Conservation (phyloP, 1,140 invertebrate genomes). For the Eueides isabella region DNA sequence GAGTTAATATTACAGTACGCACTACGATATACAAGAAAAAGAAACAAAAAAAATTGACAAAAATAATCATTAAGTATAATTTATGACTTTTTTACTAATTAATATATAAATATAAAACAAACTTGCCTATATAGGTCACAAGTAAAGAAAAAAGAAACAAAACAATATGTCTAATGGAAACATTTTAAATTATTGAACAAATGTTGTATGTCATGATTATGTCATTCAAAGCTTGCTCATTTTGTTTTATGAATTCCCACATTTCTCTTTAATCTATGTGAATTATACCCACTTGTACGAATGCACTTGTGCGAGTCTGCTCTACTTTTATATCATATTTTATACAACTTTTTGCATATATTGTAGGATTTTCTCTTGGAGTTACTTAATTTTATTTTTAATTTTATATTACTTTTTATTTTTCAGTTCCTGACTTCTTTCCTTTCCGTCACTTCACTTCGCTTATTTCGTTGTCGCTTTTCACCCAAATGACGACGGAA, state of each 20-base stretch:
- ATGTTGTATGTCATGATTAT: slow-evolving; percentile 17
- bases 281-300: slow-evolving; percentile 36
- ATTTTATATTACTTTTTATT: not conserved
- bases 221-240: slow-evolving; percentile 26
- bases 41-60: too few relatives aligned
- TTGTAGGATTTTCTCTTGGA: not conserved
- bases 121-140: not conserved
- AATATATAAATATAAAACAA: too few relatives aligned
- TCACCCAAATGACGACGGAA: too few relatives aligned
- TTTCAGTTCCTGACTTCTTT: too few relatives aligned
- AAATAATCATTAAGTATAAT: too few relatives aligned
- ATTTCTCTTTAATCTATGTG: slow-evolving; percentile 38
- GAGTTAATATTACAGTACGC: too few relatives aligned
- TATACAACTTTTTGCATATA: not conserved
- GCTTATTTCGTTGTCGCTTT: too few relatives aligned
- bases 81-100: too few relatives aligned
- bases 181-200: slow-evolving; percentile 11
- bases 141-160: not conserved
- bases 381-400: not conserved
- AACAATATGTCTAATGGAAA: slow-evolving; percentile 17
- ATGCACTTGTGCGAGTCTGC: slow-evolving; percentile 16
- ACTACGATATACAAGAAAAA: too few relatives aligned
- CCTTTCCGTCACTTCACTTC: too few relatives aligned
- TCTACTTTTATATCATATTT: slow-evolving; percentile 7
- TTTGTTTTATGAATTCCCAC: slow-evolving; percentile 36